A percentile compares a stretch with the other conserved stretches of the same genome.
Evolutionary conservation across 1,140 invertebrate species (phyloP).

Genomic region (Drosophila melanica): DNA sequence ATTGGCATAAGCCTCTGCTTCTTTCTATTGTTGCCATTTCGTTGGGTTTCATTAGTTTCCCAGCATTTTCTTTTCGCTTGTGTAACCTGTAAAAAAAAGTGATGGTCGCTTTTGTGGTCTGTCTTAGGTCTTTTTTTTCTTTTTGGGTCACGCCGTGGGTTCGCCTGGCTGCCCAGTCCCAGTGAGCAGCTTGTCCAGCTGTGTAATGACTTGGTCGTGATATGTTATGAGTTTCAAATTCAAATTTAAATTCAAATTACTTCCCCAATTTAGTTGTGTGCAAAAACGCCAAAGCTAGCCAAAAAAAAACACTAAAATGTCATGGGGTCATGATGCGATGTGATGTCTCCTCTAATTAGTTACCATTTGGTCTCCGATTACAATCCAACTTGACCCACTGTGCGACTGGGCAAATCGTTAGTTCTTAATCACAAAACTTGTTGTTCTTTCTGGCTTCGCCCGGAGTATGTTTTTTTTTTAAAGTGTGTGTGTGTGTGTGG

Average conservation of each 20-base stretch:
- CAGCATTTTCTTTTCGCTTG: conserved; percentile 29
- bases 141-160: conserved; percentile 61
- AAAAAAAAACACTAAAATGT: conserved; percentile 24
- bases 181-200: conserved; percentile 25
- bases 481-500: conserved; percentile 4
- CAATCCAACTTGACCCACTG: conserved; percentile 44
- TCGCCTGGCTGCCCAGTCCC: neutral
- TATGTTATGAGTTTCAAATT: conserved; percentile 73
- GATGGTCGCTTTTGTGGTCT: conserved; percentile 30
- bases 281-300: conserved; percentile 8
- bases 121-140: conserved; percentile 30
- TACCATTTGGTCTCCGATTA: conserved; percentile 26
- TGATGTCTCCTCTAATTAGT: conserved; percentile 24
- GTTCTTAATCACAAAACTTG: conserved; percentile 35
- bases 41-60: conserved; percentile 29
- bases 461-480: conserved; percentile 11
- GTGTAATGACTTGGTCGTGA: conserved; percentile 75
- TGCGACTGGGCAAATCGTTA: conserved; percentile 21
- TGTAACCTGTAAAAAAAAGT: conserved; percentile 36
- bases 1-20: neutral
- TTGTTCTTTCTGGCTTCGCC: conserved; percentile 40
- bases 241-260: conserved; percentile 42
- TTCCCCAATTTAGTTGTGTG: conserved; percentile 36
- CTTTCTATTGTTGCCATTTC: conserved; percentile 28
- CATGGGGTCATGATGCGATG: conserved; percentile 22